Evolutionary conservation across 2,797 vertebrate species (phyloP), one percentile per base, ranked within the genome.

Genomic region (Artibeus lituratus): DNA sequence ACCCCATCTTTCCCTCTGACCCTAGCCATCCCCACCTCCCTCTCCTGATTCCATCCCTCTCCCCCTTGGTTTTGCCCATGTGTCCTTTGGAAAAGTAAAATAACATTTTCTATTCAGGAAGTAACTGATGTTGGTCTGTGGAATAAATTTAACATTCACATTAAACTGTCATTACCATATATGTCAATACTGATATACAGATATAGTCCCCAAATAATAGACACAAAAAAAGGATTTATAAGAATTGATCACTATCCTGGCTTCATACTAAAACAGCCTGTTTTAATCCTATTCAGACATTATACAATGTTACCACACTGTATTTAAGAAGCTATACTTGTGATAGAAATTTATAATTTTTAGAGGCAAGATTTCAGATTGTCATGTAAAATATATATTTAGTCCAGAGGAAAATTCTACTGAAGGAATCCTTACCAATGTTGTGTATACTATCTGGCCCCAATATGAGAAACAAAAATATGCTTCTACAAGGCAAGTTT

Each of bases 71-170:
- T 57, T 57, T 57, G 24, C 10, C 24, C 55, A 10, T 59, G 10
- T 59, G 10, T 59, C 24, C 24, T 59, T 59, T 59, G 29, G 26
- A 59, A 21, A 53, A 53, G 57, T 59, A 59, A 59, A 87, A 81
- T 87, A 15, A 42, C 69, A 90, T 90, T 94, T 94, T 87, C 76
- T 83, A 10, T 72, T 87, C 42, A 81, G 77, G 49, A 84, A 91
- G 7, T 73, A 94, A 92, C 21, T 53, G 55, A 24, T 37, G 8
- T 21, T 93, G 44, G n/a, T 55, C 72, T 90, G 26, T 70, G 59
- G 32, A 83, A 55, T 96, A 74, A 65, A 92, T 65, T 80, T 62
- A 51, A 70, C 47, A 62, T 94, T 87, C 24, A 49, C 39, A 82
- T 88, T 76, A 90, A 77, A 67, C 35, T 85, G 7, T 83, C 69